Conservation (phyloP, 2,113 vertebrate genomes). For the Odontesthes bonariensis region DNA sequence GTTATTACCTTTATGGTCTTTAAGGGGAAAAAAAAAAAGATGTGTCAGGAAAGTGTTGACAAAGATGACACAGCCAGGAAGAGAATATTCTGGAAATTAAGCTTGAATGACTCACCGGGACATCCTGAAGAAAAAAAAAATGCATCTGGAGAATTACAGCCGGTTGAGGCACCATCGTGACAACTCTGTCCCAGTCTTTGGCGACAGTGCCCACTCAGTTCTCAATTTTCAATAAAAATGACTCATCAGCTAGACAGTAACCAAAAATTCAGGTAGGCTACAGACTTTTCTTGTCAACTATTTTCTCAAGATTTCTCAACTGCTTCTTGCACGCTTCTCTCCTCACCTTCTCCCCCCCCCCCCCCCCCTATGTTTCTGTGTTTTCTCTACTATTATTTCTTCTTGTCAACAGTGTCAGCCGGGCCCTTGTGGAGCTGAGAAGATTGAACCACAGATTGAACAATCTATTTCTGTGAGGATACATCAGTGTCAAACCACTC, state of each 20-base stretch:
- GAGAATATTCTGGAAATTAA: constrained; percentile 30
- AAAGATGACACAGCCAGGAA: constrained; percentile 3
- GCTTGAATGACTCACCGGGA: constrained; percentile 44
- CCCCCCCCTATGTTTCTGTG: constrained; percentile 9
- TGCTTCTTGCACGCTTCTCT: constrained; percentile 8
- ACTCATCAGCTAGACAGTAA: constrained; percentile 24
- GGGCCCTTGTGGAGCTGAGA: constrained; percentile 60
- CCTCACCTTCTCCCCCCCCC: constrained; percentile 36
- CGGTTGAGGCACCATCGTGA: constrained; percentile 25
- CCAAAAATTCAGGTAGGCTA: constrained; percentile 24
- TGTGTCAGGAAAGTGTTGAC: constrained; percentile 1
- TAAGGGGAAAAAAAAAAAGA: background rate
- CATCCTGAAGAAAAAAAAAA: constrained; percentile 5
- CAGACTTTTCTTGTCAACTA: constrained; percentile 17
- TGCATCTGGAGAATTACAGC: constrained; percentile 32
- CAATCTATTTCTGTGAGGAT: constrained; percentile 82
- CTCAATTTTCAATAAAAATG: constrained; percentile 51
- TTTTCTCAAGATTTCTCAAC: background rate
- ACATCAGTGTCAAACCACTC: constrained; percentile 79
- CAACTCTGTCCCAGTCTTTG: constrained; percentile 43
- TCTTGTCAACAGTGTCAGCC: constrained; percentile 75
- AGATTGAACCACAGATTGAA: constrained; percentile 80
- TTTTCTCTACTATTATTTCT: constrained; percentile 61
- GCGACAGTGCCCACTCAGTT: constrained; percentile 31
- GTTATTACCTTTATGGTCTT: constrained; percentile 20